Percentiles rank a stretch among this genome's conserved stretches.
These are phyloP conservation scores for Clusia tigrina DNA, from an alignment of 2,888 invertebrate genomes.

Conservation along the genomic window DNA sequence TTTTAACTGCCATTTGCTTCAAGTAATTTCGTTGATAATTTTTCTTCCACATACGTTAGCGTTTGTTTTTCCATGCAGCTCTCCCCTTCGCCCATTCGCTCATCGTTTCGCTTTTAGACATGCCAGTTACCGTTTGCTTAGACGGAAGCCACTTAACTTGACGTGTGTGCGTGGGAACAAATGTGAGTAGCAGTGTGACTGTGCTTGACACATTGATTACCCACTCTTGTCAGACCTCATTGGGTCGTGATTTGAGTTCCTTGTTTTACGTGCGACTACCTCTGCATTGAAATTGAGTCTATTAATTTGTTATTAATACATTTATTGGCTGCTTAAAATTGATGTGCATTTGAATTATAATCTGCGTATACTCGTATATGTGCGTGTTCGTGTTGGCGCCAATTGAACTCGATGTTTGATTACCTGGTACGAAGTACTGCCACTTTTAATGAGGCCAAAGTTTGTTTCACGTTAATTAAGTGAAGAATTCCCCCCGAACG, in stretches of 20 bases:
- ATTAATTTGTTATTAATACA: conserved; percentile 5
- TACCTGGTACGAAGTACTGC: too few relatives aligned
- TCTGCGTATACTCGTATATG: neutral
- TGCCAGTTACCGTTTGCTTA: too few relatives aligned
- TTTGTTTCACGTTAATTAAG: conserved; percentile 8
- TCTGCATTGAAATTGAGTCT: neutral
- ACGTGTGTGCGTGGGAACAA: neutral
- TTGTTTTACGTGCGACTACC: neutral
- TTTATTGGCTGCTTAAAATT: conserved; percentile 9
- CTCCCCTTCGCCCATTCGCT: too few relatives aligned
- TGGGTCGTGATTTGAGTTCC: neutral
- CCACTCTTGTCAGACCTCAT: neutral
- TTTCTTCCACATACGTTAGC: too few relatives aligned
- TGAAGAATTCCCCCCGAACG: too few relatives aligned
- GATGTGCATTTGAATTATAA: neutral
- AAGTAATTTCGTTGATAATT: too few relatives aligned
- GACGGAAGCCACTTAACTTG: neutral
- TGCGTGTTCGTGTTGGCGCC: neutral
- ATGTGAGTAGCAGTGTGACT: conserved; percentile 2
- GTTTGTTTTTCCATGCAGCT: too few relatives aligned
- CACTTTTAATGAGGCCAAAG: conserved; percentile 8
- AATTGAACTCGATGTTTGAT: too few relatives aligned
- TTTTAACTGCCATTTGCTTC: too few relatives aligned
- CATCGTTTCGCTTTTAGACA: too few relatives aligned
- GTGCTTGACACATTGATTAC: conserved; percentile 14